Conservation (phyloP, 2,888 invertebrate species). For the Agelastica alni region DNA sequence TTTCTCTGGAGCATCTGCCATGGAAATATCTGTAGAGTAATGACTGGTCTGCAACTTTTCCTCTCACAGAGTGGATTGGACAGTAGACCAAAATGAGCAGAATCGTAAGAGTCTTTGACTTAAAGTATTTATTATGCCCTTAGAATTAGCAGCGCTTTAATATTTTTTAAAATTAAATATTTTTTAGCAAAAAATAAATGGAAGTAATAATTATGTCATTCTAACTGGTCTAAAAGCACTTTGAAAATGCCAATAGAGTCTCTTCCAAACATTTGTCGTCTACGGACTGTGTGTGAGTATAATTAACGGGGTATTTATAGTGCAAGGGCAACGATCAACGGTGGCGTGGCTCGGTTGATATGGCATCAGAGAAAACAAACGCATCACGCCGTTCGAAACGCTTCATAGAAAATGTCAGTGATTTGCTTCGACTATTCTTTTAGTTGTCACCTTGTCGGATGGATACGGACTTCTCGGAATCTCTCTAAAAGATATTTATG, state of each 20-base stretch:
- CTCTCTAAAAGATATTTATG: constrained; percentile 12
- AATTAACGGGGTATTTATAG: constrained; percentile 58
- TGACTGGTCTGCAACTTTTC: too few relatives aligned
- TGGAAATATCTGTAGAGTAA: too few relatives aligned
- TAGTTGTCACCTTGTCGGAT: constrained; percentile 13
- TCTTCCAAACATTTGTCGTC: constrained; percentile 53
- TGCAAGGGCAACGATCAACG: constrained; percentile 54
- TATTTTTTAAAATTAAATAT: too few relatives aligned
- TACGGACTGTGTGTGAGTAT: constrained; percentile 48
- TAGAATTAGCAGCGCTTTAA: too few relatives aligned
- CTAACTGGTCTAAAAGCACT: constrained; percentile 18
- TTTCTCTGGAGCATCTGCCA: too few relatives aligned
- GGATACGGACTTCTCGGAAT: constrained; percentile 16
- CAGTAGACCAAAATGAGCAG: too few relatives aligned
- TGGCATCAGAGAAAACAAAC: constrained; percentile 25
- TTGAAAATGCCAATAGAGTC: constrained; percentile 53
- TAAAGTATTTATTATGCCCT: too few relatives aligned
- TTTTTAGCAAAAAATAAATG: too few relatives aligned
- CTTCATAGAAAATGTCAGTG: constrained; percentile 26
- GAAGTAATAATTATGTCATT: too few relatives aligned
- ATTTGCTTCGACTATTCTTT: constrained; percentile 21
- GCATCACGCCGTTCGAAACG: constrained; percentile 20
- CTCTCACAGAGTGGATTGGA: too few relatives aligned
- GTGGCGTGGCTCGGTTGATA: constrained; percentile 20
- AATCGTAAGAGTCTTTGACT: too few relatives aligned